phyloP scores from a whole-genome alignment of 2,797 vertebrate species.

The Rallus crepitans region DNA sequence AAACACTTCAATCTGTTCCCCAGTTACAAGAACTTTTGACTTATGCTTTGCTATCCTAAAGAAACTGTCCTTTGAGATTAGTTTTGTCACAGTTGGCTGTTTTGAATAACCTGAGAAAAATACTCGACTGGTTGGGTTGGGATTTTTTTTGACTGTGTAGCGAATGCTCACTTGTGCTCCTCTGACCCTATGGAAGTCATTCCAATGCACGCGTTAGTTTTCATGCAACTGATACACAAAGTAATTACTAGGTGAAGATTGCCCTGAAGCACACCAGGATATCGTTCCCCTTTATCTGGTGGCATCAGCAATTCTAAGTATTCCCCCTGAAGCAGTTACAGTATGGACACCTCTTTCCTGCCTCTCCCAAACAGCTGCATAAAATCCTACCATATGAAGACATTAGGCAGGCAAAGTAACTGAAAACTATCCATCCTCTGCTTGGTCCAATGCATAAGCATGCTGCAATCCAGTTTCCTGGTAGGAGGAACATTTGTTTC shows the following conservation, averaged over 20 bases:
- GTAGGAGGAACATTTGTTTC: not conserved
- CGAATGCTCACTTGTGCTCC: not conserved
- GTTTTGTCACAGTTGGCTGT: not conserved
- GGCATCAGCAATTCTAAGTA: not conserved
- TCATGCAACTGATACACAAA: not conserved
- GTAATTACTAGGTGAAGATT: not conserved
- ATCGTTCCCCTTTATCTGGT: not conserved
- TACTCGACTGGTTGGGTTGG: not conserved
- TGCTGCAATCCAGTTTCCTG: not conserved
- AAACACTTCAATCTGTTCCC: not conserved
- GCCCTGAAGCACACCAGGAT: not conserved
- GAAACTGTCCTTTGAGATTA: not conserved
- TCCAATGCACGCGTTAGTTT: not conserved
- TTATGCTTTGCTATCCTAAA: not conserved
- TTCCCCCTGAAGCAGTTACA: not conserved
- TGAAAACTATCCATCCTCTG: not conserved
- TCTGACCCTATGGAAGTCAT: not conserved
- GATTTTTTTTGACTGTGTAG: not conserved
- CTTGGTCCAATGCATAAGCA: not conserved
- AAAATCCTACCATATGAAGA: not conserved
- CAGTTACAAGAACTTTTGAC: not conserved
- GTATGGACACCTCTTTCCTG: not conserved
- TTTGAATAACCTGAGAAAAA: not conserved
- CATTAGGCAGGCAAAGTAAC: not conserved
- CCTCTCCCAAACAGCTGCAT: not conserved